Conservation (phyloP, 2,797 vertebrate genomes). For the Cottoperca gobio region DNA sequence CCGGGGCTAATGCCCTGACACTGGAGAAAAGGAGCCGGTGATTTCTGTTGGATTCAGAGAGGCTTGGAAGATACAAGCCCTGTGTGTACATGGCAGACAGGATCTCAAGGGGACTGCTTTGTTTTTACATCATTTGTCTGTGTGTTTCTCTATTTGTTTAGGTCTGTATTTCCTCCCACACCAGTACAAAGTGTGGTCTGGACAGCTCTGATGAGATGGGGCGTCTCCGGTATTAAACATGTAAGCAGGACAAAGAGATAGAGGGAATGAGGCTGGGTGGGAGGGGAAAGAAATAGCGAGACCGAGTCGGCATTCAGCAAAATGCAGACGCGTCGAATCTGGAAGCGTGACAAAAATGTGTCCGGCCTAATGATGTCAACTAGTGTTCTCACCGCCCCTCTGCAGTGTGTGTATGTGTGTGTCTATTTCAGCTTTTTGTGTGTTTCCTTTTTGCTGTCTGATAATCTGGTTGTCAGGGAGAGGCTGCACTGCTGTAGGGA, state of each 20-base stretch:
- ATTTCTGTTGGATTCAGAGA: constrained; percentile 32
- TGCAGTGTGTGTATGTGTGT: constrained; percentile 57
- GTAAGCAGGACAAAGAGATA: constrained; percentile 68
- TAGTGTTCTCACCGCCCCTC: constrained; percentile 72
- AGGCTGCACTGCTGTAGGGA: constrained; percentile 46
- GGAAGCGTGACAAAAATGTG: constrained; percentile 86
- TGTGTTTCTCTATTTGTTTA: constrained; percentile 21
- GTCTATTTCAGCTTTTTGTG: constrained; percentile 49
- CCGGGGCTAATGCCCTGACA: constrained; percentile 45
- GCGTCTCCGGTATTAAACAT: constrained; percentile 71
- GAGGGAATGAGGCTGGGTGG: constrained; percentile 44
- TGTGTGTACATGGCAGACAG: constrained; percentile 7
- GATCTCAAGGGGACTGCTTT: constrained; percentile 51
- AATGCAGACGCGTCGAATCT: constrained; percentile 83
- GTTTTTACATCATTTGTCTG: constrained; percentile 42
- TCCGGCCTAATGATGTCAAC: constrained; percentile 85
- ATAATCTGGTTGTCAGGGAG: constrained; percentile 67
- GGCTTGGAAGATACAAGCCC: constrained; percentile 19
- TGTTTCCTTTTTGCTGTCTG: constrained; percentile 56
- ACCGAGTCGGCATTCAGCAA: constrained; percentile 74
- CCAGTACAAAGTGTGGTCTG: constrained; percentile 61
- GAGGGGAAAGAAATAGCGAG: constrained; percentile 56
- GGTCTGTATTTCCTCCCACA: constrained; percentile 55
- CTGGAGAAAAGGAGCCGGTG: constrained; percentile 22
- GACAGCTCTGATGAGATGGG: constrained; percentile 67